Evolutionary conservation across 2,888 invertebrate species (phyloP).

Genomic region (Achlya flavicornis): DNA sequence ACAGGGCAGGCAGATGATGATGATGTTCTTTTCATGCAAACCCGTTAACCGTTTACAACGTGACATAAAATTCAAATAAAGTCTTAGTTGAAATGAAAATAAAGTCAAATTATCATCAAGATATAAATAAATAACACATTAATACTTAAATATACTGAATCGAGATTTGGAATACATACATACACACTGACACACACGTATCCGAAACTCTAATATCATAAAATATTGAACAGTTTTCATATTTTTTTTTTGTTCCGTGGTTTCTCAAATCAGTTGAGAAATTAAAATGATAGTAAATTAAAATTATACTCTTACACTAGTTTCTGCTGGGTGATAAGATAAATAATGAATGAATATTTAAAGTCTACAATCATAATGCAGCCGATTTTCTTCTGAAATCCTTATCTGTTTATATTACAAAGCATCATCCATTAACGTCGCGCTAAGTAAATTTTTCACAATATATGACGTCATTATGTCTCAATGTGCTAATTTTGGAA

Average conservation of each 20-base stretch:
- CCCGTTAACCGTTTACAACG: too few species aligned
- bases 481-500: conserved; percentile 16
- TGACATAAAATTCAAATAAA: too few species aligned
- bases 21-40: too few species aligned
- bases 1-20: too few species aligned
- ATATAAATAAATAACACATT: too few species aligned
- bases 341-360: not conserved
- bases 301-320: too few species aligned
- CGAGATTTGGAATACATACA: not conserved
- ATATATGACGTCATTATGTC: conserved; percentile 19
- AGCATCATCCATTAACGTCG: conserved; percentile 19
- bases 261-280: too few species aligned
- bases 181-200: not conserved
- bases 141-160: not conserved
- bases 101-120: too few species aligned
- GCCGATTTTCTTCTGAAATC: not conserved
- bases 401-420: conserved; percentile 8
- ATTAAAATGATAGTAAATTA: too few species aligned
- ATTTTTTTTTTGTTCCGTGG: too few species aligned
- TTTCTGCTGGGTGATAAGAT: too few species aligned
- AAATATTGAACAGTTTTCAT: not conserved
- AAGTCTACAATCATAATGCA: not conserved
- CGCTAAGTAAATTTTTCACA: conserved; percentile 18
- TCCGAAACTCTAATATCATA: conserved; percentile 1
- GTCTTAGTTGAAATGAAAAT: too few species aligned